A percentile compares a stretch with the other conserved stretches of the same genome.
phyloP scores from a whole-genome alignment of 2,888 invertebrate species.

The Hydropsyche betteni region DNA sequence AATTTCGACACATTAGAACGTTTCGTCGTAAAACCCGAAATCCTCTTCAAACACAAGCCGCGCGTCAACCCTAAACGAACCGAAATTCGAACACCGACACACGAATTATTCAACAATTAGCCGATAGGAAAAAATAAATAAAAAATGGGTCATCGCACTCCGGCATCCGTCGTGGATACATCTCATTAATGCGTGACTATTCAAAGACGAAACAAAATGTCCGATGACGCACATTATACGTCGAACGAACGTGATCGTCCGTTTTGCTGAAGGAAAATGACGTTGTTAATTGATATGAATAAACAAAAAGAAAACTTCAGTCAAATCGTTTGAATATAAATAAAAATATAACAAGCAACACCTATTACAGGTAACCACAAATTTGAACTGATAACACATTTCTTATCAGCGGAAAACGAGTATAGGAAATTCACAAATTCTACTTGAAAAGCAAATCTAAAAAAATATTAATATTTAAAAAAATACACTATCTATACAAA shows the following conservation, averaged over 20 bases:
- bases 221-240: conserved; percentile 24
- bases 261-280: too few species aligned
- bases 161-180: conserved; percentile 9
- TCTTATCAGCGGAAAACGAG: conserved; percentile 17
- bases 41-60: too few species aligned
- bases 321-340: background rate
- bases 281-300: too few species aligned
- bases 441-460: background rate
- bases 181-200: conserved; percentile 10
- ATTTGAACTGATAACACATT: background rate
- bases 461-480: too few species aligned
- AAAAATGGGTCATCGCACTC: conserved; percentile 15
- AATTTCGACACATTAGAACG: too few species aligned
- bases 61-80: too few species aligned
- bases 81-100: too few species aligned
- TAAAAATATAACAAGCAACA: background rate
- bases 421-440: conserved; percentile 3
- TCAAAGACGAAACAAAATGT: conserved; percentile 26
- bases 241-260: too few species aligned
- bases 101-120: background rate
- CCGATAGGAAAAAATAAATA: background rate
- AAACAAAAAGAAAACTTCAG: too few species aligned
- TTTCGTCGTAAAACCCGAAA: too few species aligned
- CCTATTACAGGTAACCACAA: conserved; percentile 8
- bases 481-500: too few species aligned